Percentiles rank a stretch among this genome's conserved stretches.
Conservation (phyloP, 2,888 invertebrate genomes). For the Harpalus rufipes region DNA sequence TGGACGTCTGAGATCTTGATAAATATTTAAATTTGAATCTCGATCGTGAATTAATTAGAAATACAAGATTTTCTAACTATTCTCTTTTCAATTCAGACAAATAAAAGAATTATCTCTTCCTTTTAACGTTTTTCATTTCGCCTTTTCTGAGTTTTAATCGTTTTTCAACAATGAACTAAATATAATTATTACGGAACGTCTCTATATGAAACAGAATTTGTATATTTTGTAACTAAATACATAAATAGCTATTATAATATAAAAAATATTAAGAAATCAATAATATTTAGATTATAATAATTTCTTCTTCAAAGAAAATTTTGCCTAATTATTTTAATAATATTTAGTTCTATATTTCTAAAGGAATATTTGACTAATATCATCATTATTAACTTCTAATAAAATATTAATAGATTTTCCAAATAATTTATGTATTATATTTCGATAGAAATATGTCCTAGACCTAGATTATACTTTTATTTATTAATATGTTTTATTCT, state of each 20-base stretch:
- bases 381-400: background rate
- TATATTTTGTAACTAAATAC: no score
- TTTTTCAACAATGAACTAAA: no score
- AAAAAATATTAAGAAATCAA: no score
- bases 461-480: no score
- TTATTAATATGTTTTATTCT: no score
- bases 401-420: background rate
- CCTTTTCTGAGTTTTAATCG: no score
- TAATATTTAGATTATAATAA: no score
- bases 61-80: slow-evolving; percentile 17
- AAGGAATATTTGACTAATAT: background rate
- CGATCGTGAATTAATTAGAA: slow-evolving; percentile 42
- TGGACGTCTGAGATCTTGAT: slow-evolving; percentile 16
- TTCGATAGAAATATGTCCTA: background rate
- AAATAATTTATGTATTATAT: background rate
- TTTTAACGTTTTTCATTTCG: background rate
- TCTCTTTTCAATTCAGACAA: background rate
- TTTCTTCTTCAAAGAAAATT: background rate
- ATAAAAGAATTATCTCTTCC: background rate
- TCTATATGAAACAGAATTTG: no score
- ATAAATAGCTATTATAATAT: no score
- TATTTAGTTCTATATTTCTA: background rate
- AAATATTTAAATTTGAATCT: slow-evolving; percentile 27
- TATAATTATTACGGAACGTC: no score
- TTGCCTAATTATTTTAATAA: background rate